These are phyloP conservation scores for Octopus sinensis DNA, from an alignment of 1,140 invertebrate species.

Conservation along the genomic window DNA sequence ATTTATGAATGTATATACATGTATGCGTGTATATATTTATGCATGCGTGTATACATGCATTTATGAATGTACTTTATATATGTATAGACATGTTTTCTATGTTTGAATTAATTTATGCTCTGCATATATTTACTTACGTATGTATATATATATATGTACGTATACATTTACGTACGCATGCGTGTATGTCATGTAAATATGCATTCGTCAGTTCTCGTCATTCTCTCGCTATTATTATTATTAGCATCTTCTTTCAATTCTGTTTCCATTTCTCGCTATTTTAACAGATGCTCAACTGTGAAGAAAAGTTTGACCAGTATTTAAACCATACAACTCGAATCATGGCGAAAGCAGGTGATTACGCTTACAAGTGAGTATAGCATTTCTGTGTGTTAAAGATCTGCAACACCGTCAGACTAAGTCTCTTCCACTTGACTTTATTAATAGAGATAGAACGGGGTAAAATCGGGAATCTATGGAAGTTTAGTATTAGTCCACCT, in stretches of 20 bases:
- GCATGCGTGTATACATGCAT: neutral
- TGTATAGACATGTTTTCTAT: no score
- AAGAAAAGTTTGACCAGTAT: slow-evolving; percentile 38
- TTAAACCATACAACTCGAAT: slow-evolving; percentile 47
- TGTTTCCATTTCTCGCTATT: neutral
- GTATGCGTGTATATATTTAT: neutral
- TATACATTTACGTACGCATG: no score
- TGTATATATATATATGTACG: no score
- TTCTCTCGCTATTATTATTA: neutral
- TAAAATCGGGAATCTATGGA: no score
- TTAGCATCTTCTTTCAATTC: neutral
- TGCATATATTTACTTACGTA: no score
- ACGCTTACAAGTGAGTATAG: slow-evolving; percentile 36
- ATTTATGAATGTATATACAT: neutral
- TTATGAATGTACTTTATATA: neutral
- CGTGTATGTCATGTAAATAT: neutral
- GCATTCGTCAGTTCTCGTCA: neutral
- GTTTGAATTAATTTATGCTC: no score
- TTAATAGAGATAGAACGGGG: no score
- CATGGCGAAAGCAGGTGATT: slow-evolving; percentile 38
- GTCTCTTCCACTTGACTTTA: no score
- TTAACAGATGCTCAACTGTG: slow-evolving; percentile 40
- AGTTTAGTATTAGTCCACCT: no score
- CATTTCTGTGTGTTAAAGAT: neutral
- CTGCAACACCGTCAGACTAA: no score